Base-by-base conservation (phyloP, 1,140 invertebrate genomes). In the Ectropis grisescens region DNA sequence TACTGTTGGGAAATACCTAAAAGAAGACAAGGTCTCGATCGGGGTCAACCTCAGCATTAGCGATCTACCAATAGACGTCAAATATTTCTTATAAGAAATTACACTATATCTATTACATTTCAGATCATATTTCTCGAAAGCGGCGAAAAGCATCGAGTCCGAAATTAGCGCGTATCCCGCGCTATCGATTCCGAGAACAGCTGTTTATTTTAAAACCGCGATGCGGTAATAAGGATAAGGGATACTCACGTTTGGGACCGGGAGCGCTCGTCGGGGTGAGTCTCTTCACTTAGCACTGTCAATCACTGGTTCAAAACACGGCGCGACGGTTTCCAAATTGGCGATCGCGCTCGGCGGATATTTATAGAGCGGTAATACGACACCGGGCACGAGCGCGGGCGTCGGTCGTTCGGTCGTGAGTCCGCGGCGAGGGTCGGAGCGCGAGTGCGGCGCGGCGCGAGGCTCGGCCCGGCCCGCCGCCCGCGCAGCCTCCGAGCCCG, bases 311-410 rank as follows among this genome's bases (percentile, higher is more conserved):
- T 74, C 62, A 76, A 76, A 72, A 79, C 71, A 79, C 66, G 70
- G 53, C 62, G 61, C 59, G 58, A 66, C 52, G 53, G 66, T 79
- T 70, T 71, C 69, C 60, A 74, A 79, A 79, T 78, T 74, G 74
- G 74, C 70, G 74, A 67, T 67, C 67, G 68, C 62, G 70, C 64
- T 72, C 67, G 66, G 68, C 61, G 52, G 59, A 52, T 79, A 82
- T 79, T 69, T 82, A 70, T 82, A 78, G 78, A 75, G 64, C 62
- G 61, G 78, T 82, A 82, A 82, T 75, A 71, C 76, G 74, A 79
- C 70, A 75, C 72, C 70, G 60, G 62, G 55, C 59, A 54, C 64
- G 57, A 56, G 60, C 58, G 56, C 64, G 57, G 58, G 60, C 58
- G 69, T 54, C 54, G 58, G 52, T 60, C 69, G 67, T 58, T 64